Conservation (phyloP, 30 jellyfish, hydroid and myxozoan species). For the Cassiopea xamachana region DNA sequence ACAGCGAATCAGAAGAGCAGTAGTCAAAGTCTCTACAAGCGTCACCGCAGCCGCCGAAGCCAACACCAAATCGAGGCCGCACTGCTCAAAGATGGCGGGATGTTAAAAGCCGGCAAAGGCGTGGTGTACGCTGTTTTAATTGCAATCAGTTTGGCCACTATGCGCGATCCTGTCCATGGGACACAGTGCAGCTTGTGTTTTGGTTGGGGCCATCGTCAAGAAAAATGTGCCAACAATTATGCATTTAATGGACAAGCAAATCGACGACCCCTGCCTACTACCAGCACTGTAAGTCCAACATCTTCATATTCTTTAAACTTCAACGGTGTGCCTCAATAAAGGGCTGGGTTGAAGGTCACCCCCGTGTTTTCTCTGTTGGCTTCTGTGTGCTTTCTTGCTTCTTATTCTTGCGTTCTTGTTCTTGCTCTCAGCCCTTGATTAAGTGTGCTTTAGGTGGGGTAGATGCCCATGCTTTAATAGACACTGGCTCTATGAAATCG, state of each 20-base stretch:
- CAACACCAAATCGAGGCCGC: background rate
- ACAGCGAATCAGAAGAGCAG: constrained; percentile 3
- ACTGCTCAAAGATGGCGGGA: background rate
- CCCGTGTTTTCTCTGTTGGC: constrained; percentile 34
- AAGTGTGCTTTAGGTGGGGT: constrained; percentile 28
- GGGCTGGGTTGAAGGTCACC: constrained; percentile 73
- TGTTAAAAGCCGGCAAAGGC: constrained; percentile 1
- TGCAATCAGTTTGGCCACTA: constrained; percentile 38
- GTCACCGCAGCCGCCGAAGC: no score
- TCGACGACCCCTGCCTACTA: background rate
- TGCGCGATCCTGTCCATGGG: constrained; percentile 47
- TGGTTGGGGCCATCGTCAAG: constrained; percentile 40
- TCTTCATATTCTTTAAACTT: constrained; percentile 48
- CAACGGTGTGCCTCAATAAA: constrained; percentile 68
- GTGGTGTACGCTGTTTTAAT: constrained; percentile 24
- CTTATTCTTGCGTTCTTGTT: background rate
- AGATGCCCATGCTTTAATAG: constrained; percentile 47
- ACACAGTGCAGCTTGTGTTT: constrained; percentile 20
- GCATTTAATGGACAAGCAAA: background rate
- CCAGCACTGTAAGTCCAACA: background rate
- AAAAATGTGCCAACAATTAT: constrained; percentile 17
- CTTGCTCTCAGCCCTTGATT: constrained; percentile 32
- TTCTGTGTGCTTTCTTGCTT: no score
- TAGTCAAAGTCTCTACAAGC: no score
- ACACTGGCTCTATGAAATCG: constrained; percentile 68